Conservation (phyloP, 2,797 vertebrate genomes). For the Hylomyscus alleni region DNA sequence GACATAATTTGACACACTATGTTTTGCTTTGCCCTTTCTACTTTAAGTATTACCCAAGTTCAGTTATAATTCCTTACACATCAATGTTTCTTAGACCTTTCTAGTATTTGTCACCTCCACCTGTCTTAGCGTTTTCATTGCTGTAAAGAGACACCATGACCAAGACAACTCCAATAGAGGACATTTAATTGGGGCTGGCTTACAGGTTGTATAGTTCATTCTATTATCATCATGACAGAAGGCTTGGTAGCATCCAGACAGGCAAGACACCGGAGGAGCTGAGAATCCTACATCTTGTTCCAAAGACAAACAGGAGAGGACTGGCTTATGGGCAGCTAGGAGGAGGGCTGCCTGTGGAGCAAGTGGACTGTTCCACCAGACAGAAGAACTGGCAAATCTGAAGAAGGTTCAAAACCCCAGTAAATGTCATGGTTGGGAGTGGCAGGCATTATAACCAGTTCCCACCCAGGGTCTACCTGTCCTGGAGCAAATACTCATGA, state of each 20-base stretch:
- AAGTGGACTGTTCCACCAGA: background rate
- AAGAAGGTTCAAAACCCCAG: background rate
- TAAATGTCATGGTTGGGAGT: background rate
- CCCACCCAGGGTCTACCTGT: background rate
- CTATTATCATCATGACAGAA: background rate
- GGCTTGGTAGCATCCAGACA: background rate
- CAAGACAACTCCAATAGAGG: background rate
- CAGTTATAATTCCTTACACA: background rate
- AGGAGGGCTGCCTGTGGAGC: background rate
- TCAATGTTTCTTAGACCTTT: background rate
- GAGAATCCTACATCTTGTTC: background rate
- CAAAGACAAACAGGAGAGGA: background rate
- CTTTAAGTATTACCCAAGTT: background rate
- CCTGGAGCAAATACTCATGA: background rate
- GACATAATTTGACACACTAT: background rate
- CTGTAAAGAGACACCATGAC: background rate
- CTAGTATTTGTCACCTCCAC: background rate
- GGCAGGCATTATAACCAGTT: background rate
- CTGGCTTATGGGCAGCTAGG: background rate
- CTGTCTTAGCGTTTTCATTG: background rate
- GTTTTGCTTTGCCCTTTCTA: background rate
- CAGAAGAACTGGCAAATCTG: background rate
- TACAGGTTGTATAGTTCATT: background rate
- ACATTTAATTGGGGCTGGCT: background rate
- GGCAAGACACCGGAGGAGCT: background rate